Percentiles rank a stretch among this genome's conserved stretches.
phyloP scores from a whole-genome alignment of 2,797 vertebrate genomes.

The Manis pentadactyla region DNA sequence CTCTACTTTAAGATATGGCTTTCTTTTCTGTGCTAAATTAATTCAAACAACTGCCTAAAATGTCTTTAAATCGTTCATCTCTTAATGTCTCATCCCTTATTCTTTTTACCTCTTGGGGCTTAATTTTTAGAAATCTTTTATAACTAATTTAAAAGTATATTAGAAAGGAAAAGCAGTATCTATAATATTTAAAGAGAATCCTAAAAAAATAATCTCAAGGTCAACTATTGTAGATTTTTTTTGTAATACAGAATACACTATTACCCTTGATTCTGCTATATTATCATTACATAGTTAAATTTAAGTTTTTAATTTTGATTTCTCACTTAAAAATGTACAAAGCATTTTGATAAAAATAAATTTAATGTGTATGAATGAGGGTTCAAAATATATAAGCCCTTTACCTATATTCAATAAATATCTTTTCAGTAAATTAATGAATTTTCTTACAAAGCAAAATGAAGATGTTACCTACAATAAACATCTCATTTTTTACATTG shows the following conservation, averaged over 20 bases:
- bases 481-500: background rate
- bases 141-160: background rate
- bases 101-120: background rate
- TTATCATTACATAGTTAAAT: background rate
- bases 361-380: background rate
- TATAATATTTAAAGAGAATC: background rate
- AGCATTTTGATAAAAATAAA: constrained; percentile 21
- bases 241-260: background rate
- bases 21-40: background rate
- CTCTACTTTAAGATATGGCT: background rate
- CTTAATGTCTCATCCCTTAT: background rate
- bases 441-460: background rate
- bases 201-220: background rate
- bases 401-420: background rate
- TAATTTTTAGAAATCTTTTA: background rate
- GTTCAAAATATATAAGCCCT: background rate
- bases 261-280: background rate
- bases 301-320: background rate
- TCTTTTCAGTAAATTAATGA: background rate
- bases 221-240: background rate
- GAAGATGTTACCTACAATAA: background rate
- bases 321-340: constrained; percentile 28
- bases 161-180: background rate
- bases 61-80: background rate
- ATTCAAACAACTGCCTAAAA: background rate